Evolutionary conservation across 2,113 vertebrate species (phyloP).

Genomic region (Cyanocitta stelleri): DNA sequence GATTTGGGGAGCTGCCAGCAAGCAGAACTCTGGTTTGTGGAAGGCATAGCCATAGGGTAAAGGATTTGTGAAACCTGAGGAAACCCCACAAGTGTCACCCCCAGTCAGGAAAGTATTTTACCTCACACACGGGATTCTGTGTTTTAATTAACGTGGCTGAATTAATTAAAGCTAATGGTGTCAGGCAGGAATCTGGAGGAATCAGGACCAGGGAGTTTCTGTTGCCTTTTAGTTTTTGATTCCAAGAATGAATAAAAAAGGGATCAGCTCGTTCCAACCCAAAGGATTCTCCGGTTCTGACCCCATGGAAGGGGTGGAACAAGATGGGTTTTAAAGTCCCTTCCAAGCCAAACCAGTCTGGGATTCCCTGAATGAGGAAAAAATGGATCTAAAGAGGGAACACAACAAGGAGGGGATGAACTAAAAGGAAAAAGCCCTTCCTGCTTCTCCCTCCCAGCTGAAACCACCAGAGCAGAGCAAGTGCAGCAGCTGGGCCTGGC

Average conservation of each 20-base stretch:
- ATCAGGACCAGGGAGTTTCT: background rate
- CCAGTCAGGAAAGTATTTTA: background rate
- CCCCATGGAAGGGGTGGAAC: background rate
- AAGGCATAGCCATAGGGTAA: rapidly evolving
- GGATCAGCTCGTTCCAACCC: background rate
- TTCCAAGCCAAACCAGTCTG: background rate
- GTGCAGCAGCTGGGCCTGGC: rapidly evolving
- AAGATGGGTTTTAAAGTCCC: background rate
- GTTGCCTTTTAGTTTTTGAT: too few species aligned
- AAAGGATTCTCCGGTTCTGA: background rate
- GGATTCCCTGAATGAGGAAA: background rate
- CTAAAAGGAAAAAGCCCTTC: background rate
- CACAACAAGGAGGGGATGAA: background rate
- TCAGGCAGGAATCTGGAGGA: rapidly evolving
- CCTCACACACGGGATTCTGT: rapidly evolving
- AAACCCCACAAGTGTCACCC: rapidly evolving
- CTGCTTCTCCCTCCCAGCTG: background rate
- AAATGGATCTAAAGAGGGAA: background rate
- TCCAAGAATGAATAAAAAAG: background rate
- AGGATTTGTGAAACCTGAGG: background rate
- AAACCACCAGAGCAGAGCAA: background rate
- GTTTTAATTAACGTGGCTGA: background rate
- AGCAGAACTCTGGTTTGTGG: rapidly evolving
- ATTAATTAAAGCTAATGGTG: rapidly evolving
- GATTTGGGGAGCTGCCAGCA: background rate